These are phyloP conservation scores for Hemitrygon akajei DNA, from an alignment of 2,797 vertebrate genomes.

Conservation along the genomic window DNA sequence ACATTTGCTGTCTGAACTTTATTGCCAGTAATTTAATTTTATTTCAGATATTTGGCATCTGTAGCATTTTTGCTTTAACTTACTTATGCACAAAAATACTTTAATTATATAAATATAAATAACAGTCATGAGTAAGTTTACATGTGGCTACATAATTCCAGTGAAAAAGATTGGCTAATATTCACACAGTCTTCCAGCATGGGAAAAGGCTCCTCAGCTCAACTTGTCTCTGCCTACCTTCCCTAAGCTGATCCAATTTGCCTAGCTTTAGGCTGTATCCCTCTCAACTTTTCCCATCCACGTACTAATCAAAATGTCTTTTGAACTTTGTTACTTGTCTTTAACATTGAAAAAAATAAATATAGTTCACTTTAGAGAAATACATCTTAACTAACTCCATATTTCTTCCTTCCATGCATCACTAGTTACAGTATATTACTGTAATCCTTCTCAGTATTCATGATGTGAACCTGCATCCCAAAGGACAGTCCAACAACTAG, in stretches of 20 bases:
- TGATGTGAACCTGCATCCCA: neutral
- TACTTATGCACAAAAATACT: neutral
- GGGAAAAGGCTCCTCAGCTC: too few relatives aligned
- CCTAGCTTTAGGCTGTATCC: too few relatives aligned
- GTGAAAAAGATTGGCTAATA: neutral
- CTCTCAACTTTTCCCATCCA: too few relatives aligned
- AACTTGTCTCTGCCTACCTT: too few relatives aligned
- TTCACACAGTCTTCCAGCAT: neutral
- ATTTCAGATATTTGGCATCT: too few relatives aligned
- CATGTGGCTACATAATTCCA: neutral
- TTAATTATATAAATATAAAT: neutral
- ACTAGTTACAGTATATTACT: neutral
- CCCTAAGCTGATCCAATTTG: too few relatives aligned
- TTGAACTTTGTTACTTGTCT: too few relatives aligned
- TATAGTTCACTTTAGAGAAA: neutral
- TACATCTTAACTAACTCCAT: neutral
- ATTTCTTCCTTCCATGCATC: neutral
- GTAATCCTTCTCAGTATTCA: neutral
- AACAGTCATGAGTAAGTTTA: neutral
- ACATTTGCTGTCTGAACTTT: too few relatives aligned
- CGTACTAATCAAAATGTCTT: too few relatives aligned
- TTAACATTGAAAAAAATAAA: too few relatives aligned
- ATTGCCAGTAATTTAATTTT: too few relatives aligned
- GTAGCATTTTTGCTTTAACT: too few relatives aligned
- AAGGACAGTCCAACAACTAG: neutral